phyloP scores from a whole-genome alignment of 2,113 vertebrate genomes.

The Eubucco bourcierii region DNA sequence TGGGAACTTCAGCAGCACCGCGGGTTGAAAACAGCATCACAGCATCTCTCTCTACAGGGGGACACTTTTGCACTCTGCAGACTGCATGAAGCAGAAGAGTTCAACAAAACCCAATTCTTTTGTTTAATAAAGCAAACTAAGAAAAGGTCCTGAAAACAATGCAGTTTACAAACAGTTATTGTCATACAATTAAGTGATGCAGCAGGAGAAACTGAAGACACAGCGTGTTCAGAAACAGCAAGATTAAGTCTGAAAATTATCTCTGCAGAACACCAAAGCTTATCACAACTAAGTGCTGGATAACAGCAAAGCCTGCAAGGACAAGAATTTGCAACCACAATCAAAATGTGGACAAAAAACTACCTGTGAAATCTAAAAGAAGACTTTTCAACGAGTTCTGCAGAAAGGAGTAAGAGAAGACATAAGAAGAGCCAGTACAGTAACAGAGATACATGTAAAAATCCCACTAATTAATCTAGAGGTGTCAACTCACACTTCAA shows the following conservation, averaged over 20 bases:
- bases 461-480: neutral
- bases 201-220: constrained; percentile 25
- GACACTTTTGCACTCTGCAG: neutral
- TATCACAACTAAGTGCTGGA: neutral
- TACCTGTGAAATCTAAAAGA: neutral
- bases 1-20: accelerated
- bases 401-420: neutral
- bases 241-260: constrained; percentile 44
- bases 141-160: constrained; percentile 15
- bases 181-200: constrained; percentile 23
- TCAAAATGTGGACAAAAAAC: constrained; percentile 21
- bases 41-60: neutral
- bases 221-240: neutral
- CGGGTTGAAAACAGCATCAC: neutral
- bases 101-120: neutral
- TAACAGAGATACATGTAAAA: neutral
- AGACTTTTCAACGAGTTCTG: neutral
- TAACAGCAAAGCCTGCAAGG: constrained; percentile 7
- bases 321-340: constrained; percentile 19
- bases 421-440: neutral
- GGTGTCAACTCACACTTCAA: neutral
- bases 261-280: constrained; percentile 21
- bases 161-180: neutral
- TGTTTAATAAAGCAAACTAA: neutral
- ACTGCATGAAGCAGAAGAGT: neutral